Base-by-base conservation (phyloP, 2,797 vertebrate species). In the Sebastes kiyomatsui region DNA sequence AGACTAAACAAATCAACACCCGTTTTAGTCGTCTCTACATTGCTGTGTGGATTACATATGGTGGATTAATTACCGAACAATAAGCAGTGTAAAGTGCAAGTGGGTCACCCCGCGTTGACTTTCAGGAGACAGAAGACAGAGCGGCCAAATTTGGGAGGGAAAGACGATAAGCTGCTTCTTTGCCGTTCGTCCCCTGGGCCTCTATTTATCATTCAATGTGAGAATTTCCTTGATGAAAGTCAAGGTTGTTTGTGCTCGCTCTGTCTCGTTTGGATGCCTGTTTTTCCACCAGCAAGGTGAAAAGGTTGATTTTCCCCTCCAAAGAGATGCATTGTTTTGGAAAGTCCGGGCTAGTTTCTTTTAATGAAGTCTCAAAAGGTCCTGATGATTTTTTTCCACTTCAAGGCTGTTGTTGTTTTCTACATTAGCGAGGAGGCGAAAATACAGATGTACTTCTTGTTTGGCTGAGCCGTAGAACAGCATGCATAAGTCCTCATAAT, bases 201-300 rank as follows among this genome's bases (percentile, higher is more conserved):
- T 94, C 92, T 94, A 92, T 96, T 96, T 95, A 95, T 96, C 95
- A 95, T 96, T 95, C 94, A 94, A 94, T 95, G 95, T 94, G 95
- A 95, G 95, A 96, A 95, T 95, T 94, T 96, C 93, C 93, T 95
- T 95, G 95, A 95, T 95, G 93, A 94, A 96, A 95, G 94, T 95
- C 95, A 96, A 96, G 95, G 95, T 95, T 96, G 95, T 95, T 96
- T 95, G 93, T 93, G 89, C 93, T 88, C 90, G 86, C 91, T 90
- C 91, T 86, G 93, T 94, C 94, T 93, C 88, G 86, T 94, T 90
- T 87, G 93, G 93, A 94, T 92, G 93, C 92, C 92, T 94, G 92
- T 94, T 94, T 92, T 94, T 95, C 93, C 92, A 92, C 93, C 86
- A 94, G 89, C 92, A 94, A 96, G 94, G 95, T 95, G 94, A 95